Base-by-base conservation (phyloP, 1,140 invertebrate genomes). In the Homalodisca vitripennis region DNA sequence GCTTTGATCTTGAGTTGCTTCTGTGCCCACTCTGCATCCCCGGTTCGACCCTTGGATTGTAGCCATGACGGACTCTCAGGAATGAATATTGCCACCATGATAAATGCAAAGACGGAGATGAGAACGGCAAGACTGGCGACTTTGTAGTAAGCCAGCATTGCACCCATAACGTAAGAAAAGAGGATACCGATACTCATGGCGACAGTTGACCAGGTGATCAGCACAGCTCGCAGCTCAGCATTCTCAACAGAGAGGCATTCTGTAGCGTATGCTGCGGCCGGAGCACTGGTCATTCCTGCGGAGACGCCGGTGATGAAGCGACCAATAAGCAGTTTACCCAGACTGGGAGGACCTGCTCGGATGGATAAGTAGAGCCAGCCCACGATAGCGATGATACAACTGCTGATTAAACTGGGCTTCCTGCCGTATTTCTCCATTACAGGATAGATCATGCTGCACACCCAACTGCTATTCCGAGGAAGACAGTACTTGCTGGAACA, bases 371-470 rank as follows among this genome's bases (percentile, higher is more conserved):
- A 62, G 0, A 83, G 48, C 84, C 85, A 88, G 6, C 86, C 85
- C 12, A 81, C 48, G 3, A 86, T 70, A 55, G 82, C 85, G 13
- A 85, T 80, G 12, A 84, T 27, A 14, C 82, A 82, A 22, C 84
- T 77, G 1, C 81, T 72, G 12, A 84, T 74, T 17, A 89, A 75
- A 0, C 84, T 79, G 78, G 75, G 53, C 77, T 85, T 88, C 17
- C 89, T 76, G 1, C 89, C 89, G 74, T 84, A 84, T 76, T 80
- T 82, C 73, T 91, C 88, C 79, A 89, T 86, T 22, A 87, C 69
- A 57, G 82, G 84, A 1, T 86, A 82, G 20, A 80, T 78, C 17
- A 83, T 63, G 0, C 85, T n/a, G n/a, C 67, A 0, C 83, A 82
- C 27, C 85, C 85, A 34, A 86, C 67, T 1, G 85, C 84, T 2